A percentile compares a stretch with the other conserved stretches of the same genome.
These are phyloP conservation scores for Ectropis grisescens DNA, from an alignment of 1,140 invertebrate species.

Conservation along the genomic window DNA sequence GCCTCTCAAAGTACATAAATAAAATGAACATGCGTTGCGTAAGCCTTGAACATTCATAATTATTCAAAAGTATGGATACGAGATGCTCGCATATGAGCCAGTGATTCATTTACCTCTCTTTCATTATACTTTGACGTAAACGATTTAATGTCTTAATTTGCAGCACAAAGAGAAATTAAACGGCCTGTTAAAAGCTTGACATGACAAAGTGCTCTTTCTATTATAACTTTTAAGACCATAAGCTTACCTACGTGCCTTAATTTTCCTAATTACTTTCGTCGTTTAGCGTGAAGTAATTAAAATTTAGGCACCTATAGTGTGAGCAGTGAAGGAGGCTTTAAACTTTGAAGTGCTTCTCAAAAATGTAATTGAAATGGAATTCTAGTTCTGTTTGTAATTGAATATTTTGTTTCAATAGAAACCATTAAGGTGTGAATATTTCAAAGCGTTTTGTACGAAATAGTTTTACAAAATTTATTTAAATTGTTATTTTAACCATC, in stretches of 20 bases:
- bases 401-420: no score
- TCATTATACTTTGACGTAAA: constrained; percentile 34
- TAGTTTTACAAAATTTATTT: no score
- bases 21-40: no score
- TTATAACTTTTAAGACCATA: constrained; percentile 57
- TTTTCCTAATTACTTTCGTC: constrained; percentile 48
- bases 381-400: no score
- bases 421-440: no score
- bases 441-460: no score
- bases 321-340: constrained; percentile 2
- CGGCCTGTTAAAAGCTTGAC: constrained; percentile 59
- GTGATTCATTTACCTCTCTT: constrained; percentile 27
- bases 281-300: constrained; percentile 43
- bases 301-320: constrained; percentile 17
- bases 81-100: constrained; percentile 5
- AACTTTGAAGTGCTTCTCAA: constrained; percentile 10
- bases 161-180: constrained; percentile 63
- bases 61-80: no score
- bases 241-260: constrained; percentile 44
- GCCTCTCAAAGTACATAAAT: no score
- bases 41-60: no score
- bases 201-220: constrained; percentile 57
- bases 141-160: constrained; percentile 63
- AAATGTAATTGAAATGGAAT: no score
- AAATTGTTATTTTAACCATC: no score